Evolutionary conservation across 2,113 vertebrate species (phyloP).

Genomic region (Xiphophorus couchianus): DNA sequence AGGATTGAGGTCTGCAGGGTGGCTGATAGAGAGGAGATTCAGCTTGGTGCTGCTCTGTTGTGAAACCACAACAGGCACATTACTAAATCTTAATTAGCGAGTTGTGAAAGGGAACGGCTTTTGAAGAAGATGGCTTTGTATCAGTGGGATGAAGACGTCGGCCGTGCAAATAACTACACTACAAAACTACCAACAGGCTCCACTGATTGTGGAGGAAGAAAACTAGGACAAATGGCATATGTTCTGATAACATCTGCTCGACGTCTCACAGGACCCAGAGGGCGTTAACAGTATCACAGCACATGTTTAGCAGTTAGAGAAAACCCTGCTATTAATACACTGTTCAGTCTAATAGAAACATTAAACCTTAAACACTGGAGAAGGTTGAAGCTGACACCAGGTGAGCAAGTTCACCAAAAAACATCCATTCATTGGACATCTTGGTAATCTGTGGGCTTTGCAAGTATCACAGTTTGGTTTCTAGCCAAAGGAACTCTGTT

Average conservation of each 20-base stretch:
- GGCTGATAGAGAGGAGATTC: not conserved
- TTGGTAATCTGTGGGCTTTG: not conserved
- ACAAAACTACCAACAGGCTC: not conserved
- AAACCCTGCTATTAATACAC: not conserved
- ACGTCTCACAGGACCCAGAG: not conserved
- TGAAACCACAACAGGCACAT: not conserved
- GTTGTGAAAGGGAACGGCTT: not conserved
- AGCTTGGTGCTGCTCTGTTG: not conserved
- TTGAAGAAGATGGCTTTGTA: not conserved
- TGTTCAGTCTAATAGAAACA: not conserved
- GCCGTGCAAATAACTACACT: not conserved
- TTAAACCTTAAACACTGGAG: not conserved
- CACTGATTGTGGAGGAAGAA: not conserved
- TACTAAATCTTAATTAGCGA: not conserved
- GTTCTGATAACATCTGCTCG: slow-evolving; percentile 12
- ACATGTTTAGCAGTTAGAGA: not conserved
- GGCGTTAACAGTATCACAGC: not conserved
- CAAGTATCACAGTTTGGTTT: not conserved
- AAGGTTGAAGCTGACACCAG: not conserved
- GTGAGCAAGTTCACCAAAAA: too few species aligned
- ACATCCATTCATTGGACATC: too few species aligned
- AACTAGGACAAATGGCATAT: slow-evolving; percentile 1
- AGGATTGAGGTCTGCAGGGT: not conserved
- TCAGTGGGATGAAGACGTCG: not conserved
- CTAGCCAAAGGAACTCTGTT: too few species aligned